Evolutionary conservation across 2,797 vertebrate species (phyloP).

Genomic region (Iguana delicatissima): DNA sequence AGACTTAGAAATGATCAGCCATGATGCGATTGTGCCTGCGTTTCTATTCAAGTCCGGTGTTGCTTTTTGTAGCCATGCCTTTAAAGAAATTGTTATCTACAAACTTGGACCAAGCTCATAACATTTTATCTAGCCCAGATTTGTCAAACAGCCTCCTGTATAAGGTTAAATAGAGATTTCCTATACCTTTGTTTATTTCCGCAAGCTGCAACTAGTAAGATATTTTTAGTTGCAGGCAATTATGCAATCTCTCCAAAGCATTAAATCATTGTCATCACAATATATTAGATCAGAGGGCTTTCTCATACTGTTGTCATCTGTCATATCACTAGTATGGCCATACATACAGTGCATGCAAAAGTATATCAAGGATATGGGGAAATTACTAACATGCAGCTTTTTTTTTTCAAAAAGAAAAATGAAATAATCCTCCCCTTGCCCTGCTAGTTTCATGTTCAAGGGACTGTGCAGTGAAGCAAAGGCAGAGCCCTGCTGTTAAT

Average conservation of each 20-base stretch:
- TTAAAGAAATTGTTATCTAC: slow-evolving; percentile 13
- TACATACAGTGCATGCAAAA: slow-evolving; percentile 34
- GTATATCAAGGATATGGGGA: background rate
- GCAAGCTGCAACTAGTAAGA: slow-evolving; percentile 5
- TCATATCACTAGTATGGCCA: background rate
- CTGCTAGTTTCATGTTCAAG: background rate
- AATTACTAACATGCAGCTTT: slow-evolving; percentile 40
- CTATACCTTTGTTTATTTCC: slow-evolving; percentile 23
- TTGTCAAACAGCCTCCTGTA: background rate
- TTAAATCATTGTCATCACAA: slow-evolving; percentile 33
- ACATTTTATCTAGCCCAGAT: background rate
- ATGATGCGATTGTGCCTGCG: background rate
- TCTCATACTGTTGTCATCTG: slow-evolving; percentile 5
- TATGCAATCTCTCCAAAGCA: slow-evolving; percentile 44
- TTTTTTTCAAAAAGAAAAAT: slow-evolving; percentile 12
- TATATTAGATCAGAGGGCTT: slow-evolving; percentile 23
- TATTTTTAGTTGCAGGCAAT: slow-evolving; percentile 41
- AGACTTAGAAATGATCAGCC: background rate
- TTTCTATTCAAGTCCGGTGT: background rate
- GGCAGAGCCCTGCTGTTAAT: slow-evolving; percentile 29
- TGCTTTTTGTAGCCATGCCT: background rate
- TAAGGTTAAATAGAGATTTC: slow-evolving; percentile 19
- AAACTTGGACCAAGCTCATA: background rate
- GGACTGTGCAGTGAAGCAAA: slow-evolving; percentile 36
- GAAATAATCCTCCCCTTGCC: slow-evolving; percentile 8